Base-by-base conservation (phyloP, 2,888 invertebrate genomes). In the Desoria tigrina region DNA sequence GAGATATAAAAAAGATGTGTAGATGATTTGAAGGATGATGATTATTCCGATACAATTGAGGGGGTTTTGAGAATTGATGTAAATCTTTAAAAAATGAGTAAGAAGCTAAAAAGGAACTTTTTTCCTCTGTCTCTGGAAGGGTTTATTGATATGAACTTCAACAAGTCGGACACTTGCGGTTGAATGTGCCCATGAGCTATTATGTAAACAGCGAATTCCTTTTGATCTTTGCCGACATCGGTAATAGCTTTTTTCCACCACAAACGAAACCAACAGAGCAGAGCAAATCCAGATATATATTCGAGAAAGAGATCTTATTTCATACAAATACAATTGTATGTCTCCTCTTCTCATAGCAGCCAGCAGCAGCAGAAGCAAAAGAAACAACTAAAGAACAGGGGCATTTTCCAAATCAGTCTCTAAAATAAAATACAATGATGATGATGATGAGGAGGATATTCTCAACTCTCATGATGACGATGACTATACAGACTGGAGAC, bases 101-200 rank as follows among this genome's bases (percentile, higher is more conserved):
- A 21, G 58, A 45, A 58, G 58, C 58, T 58, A 39, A 14, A 27
- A 7, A 28, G n/a, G 32, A 24, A 26, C 27, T 58, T 58, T 58
- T 58, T 24, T 23, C 24, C 58, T 49, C 45, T 37, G 21, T 37
- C 24, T 42, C 45, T 45, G 21, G 58, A 58, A 58, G 58, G 45
- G 58, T 58, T 58, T 58, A 58, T 58, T 58, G 58, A 58, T 58
- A 58, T 58, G 58, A 57, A 58, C 67, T 69, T 69, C 72, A 72
- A 69, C 67, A 72, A 65, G 69, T 69, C 69, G 69, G 69, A 69
- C 67, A 69, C 69, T 69, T 69, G 68, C 66, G 68, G 67, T 69
- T 69, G 72, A 66, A 71, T 71, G 72, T 69, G 72, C 72, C 72
- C 67, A 69, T 72, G 72, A 72, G 69, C 72, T 69, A 72, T 72